Evolutionary conservation across 2,113 vertebrate genomes (phyloP).

Genomic region (Phalacrocorax carbo): DNA sequence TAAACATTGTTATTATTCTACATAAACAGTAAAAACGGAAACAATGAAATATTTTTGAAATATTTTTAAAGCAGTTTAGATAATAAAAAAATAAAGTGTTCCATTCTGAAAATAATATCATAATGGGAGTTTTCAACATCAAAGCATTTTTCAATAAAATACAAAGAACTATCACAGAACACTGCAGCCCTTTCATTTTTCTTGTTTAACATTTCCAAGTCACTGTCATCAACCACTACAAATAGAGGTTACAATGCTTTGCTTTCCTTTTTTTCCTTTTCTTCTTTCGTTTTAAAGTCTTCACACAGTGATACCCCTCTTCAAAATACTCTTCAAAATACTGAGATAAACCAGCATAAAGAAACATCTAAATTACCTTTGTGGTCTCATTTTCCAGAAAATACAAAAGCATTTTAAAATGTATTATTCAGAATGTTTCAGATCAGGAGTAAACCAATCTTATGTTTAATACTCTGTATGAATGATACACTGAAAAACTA

Average conservation of each 20-base stretch:
- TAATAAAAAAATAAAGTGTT: slow-evolving; percentile 26
- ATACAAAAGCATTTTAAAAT: background rate
- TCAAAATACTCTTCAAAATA: slow-evolving; percentile 12
- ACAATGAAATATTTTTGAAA: background rate
- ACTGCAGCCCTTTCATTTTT: slow-evolving; percentile 17
- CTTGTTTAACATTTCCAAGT: slow-evolving; percentile 40
- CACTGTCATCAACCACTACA: slow-evolving; percentile 14
- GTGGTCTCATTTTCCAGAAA: background rate
- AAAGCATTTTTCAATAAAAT: slow-evolving; percentile 27
- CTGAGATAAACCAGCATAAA: slow-evolving; percentile 11
- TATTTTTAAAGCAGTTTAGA: background rate
- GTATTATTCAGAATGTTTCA: background rate
- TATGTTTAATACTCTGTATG: background rate
- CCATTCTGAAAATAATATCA: slow-evolving; percentile 13
- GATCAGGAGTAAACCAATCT: background rate
- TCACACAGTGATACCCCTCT: background rate
- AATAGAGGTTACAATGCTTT: slow-evolving; percentile 12
- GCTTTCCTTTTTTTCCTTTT: background rate
- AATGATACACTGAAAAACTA: background rate
- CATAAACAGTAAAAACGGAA: slow-evolving; percentile 1
- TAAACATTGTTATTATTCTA: background rate
- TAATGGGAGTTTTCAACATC: background rate
- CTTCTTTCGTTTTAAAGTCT: background rate
- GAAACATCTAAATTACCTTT: slow-evolving; percentile 17
- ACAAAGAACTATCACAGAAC: background rate